These are phyloP conservation scores for Gibbula magus DNA, from an alignment of 2,888 invertebrate species.

Conservation along the genomic window DNA sequence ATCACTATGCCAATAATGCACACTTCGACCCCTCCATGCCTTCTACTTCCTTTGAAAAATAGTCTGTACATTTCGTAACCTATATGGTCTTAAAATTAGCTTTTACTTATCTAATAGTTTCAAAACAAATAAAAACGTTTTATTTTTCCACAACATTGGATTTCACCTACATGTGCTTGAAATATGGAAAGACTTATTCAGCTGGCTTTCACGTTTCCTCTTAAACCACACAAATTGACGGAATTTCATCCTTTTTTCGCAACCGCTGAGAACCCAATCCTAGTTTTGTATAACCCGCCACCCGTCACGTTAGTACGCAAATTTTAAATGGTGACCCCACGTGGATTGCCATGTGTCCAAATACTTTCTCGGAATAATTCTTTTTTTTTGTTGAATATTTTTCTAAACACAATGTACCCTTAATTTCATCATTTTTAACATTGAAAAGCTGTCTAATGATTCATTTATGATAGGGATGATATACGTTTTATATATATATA, in stretches of 20 bases:
- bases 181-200: constrained; percentile 11
- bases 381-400: background rate
- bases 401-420: too few relatives aligned
- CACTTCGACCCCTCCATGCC: background rate
- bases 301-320: background rate
- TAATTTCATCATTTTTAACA: too few relatives aligned
- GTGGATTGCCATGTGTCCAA: background rate
- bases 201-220: constrained; percentile 18
- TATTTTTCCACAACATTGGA: constrained; percentile 14
- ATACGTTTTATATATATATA: too few relatives aligned
- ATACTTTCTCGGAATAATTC: background rate
- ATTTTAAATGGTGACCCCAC: background rate
- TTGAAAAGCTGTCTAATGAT: too few relatives aligned
- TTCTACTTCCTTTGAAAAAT: background rate
- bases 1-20: background rate
- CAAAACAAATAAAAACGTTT: constrained; percentile 16
- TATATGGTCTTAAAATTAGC: background rate
- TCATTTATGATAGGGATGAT: too few relatives aligned
- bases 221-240: constrained; percentile 22
- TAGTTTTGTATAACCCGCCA: constrained; percentile 11
- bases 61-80: background rate
- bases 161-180: constrained; percentile 14
- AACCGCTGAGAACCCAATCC: constrained; percentile 4
- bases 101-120: constrained; percentile 22
- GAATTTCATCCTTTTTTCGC: constrained; percentile 17